Conservation (phyloP, 2,797 vertebrate genomes). For the Natrix natrix region DNA sequence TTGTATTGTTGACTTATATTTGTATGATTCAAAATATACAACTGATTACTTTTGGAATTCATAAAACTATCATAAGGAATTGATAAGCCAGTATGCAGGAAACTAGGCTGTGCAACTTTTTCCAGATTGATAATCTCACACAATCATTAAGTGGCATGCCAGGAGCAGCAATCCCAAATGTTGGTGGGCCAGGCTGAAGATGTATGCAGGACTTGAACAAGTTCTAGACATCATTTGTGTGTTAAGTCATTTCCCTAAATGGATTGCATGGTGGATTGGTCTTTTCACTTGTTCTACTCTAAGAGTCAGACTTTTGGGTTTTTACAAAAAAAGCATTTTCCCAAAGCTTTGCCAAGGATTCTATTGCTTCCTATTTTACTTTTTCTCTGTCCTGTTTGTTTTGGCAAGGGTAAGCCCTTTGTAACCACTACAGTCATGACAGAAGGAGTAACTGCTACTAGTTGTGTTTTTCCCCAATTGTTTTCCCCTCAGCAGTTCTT, state of each 20-base stretch:
- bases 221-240: neutral
- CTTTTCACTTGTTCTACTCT: neutral
- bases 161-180: neutral
- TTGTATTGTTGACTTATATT: neutral
- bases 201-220: neutral
- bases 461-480: neutral
- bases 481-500: neutral
- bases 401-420: neutral
- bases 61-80: neutral
- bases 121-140: neutral
- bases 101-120: neutral
- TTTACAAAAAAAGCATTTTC: neutral
- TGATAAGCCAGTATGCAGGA: neutral
- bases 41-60: neutral
- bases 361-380: neutral
- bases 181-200: neutral
- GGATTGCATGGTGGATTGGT: neutral
- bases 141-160: neutral
- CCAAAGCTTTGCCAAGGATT: neutral
- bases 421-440: neutral
- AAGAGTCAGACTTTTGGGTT: neutral
- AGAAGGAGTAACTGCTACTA: neutral
- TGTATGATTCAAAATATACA: neutral
- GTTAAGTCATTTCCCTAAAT: neutral
- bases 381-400: neutral